phyloP scores from a whole-genome alignment of 2,888 invertebrate species.

The Amphimallon solstitiale region DNA sequence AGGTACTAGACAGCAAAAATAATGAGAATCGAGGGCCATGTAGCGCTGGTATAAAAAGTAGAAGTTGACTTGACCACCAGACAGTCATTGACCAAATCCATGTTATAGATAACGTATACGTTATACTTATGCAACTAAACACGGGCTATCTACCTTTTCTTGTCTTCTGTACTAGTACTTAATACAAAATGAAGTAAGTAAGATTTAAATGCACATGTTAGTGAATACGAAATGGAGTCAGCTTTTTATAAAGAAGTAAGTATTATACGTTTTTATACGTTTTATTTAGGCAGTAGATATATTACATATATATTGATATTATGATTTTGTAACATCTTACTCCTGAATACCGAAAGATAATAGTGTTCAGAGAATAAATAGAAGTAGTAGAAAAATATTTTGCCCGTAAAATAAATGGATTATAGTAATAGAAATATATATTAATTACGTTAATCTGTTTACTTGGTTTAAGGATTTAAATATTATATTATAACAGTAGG shows the following conservation, averaged over 20 bases:
- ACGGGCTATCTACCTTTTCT: too few relatives aligned
- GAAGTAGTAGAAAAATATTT: too few relatives aligned
- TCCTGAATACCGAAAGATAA: too few relatives aligned
- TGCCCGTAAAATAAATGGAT: too few relatives aligned
- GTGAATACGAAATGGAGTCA: not conserved
- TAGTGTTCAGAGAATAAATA: too few relatives aligned
- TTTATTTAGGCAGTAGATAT: not conserved
- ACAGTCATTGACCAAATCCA: not conserved
- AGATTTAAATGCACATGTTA: not conserved
- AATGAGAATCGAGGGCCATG: not conserved
- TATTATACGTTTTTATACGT: not conserved
- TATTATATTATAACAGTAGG: too few relatives aligned
- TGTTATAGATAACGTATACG: not conserved
- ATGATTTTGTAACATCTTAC: not conserved
- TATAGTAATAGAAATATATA: too few relatives aligned
- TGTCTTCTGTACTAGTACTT: not conserved
- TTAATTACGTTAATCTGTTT: too few relatives aligned
- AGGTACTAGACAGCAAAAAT: not conserved
- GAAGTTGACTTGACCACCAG: not conserved
- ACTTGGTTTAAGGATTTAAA: too few relatives aligned
- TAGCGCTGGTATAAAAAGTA: constrained; percentile 2
- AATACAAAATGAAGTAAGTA: not conserved
- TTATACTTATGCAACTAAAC: not conserved
- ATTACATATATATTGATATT: not conserved
- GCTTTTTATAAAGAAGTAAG: constrained; percentile 13